Evolutionary conservation across 1,140 invertebrate genomes (phyloP).

Genomic region (Penaeus japonicus): DNA sequence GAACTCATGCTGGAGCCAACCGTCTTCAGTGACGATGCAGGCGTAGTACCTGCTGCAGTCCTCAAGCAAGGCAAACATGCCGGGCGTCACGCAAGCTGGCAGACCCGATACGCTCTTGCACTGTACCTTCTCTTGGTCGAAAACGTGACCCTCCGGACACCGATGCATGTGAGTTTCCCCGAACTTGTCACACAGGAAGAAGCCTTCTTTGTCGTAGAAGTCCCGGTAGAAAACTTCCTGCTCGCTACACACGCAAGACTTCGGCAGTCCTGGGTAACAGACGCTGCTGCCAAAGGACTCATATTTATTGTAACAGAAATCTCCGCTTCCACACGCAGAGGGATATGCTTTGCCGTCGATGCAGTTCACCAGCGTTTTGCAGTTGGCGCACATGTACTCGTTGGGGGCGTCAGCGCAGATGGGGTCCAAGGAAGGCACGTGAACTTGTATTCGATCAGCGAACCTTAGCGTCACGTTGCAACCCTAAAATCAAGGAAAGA

Average conservation of each 20-base stretch:
- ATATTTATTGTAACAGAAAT: neutral
- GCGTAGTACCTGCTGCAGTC: constrained; percentile 18
- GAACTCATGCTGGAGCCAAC: constrained; percentile 19
- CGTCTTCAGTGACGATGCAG: constrained; percentile 11
- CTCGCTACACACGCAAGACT: neutral
- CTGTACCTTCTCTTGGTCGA: neutral
- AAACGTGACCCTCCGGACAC: neutral
- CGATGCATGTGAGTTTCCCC: neutral
- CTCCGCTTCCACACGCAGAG: neutral
- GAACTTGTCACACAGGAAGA: neutral
- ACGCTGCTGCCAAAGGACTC: neutral
- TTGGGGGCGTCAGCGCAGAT: neutral
- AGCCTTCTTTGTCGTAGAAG: neutral
- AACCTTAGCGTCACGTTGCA: neutral
- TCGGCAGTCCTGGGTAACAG: neutral
- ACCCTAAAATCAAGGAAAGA: neutral
- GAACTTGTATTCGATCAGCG: neutral
- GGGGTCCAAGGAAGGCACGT: neutral
- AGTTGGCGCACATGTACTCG: constrained; percentile 20
- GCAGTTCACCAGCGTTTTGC: constrained; percentile 13
- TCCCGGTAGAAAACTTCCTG: constrained; percentile 6
- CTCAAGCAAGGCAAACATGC: neutral
- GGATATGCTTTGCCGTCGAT: neutral
- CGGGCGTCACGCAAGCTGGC: neutral
- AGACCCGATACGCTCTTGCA: neutral